These are phyloP conservation scores for Sphecodes monilicornis DNA, from an alignment of 2,888 invertebrate species.

Conservation along the genomic window DNA sequence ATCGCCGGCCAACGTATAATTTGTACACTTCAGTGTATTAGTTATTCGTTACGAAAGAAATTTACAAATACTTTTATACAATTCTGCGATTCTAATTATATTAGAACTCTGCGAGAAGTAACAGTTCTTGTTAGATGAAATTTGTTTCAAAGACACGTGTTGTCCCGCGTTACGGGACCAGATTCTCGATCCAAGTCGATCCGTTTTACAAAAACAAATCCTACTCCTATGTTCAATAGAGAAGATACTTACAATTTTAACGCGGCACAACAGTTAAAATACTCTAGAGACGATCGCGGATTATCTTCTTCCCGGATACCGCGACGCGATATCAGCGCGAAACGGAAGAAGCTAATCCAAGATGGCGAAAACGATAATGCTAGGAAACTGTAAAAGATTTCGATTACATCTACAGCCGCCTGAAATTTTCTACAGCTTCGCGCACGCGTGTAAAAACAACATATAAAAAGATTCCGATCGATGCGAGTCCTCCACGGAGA, in stretches of 20 bases:
- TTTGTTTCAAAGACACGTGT: constrained; percentile 31
- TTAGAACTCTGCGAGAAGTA: constrained; percentile 55
- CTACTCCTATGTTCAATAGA: constrained; percentile 28
- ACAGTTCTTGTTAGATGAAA: constrained; percentile 42
- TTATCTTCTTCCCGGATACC: not conserved
- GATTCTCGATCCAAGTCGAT: constrained; percentile 22
- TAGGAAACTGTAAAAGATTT: constrained; percentile 63
- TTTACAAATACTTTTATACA: constrained; percentile 79
- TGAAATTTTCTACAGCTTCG: constrained; percentile 63
- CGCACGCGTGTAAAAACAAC: constrained; percentile 67
- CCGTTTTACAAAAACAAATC: constrained; percentile 46
- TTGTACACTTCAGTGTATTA: constrained; percentile 81
- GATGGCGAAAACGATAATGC: constrained; percentile 35
- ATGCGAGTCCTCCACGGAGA: constrained; percentile 31
- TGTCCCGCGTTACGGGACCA: constrained; percentile 17
- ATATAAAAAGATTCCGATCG: constrained; percentile 62
- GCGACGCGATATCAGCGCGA: not conserved
- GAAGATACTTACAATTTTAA: constrained; percentile 46
- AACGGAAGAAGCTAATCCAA: constrained; percentile 33
- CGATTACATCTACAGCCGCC: constrained; percentile 47
- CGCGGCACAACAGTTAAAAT: constrained; percentile 34
- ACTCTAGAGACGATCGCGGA: constrained; percentile 28
- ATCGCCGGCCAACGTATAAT: constrained; percentile 73
- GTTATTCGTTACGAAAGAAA: constrained; percentile 69
- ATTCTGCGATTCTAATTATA: constrained; percentile 63